phyloP scores from a whole-genome alignment of 2,113 vertebrate species.

The Rhodinocichla rosea region DNA sequence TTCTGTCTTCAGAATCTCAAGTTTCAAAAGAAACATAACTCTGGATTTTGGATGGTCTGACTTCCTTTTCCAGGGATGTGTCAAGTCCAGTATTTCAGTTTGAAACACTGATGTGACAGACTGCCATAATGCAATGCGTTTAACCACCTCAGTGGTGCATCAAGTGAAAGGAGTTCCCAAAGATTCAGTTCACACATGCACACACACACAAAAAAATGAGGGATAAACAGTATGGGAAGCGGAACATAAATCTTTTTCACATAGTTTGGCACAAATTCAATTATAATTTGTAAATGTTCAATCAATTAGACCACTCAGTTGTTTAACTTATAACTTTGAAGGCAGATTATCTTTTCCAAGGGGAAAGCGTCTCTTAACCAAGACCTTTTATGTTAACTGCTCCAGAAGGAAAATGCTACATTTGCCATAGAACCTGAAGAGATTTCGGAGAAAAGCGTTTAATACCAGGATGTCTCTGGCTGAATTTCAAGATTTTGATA shows the following conservation, averaged over 20 bases:
- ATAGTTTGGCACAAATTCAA: slow-evolving; percentile 56
- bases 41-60: neutral
- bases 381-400: neutral
- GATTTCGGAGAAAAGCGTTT: neutral
- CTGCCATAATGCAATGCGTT: slow-evolving; percentile 52
- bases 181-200: slow-evolving; percentile 48
- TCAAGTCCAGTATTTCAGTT: slow-evolving; percentile 45
- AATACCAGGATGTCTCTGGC: neutral
- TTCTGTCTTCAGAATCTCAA: slow-evolving; percentile 3
- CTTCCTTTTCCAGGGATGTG: slow-evolving; percentile 31
- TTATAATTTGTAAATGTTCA: slow-evolving; percentile 66
- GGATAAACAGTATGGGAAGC: slow-evolving; percentile 30
- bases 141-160: slow-evolving; percentile 37
- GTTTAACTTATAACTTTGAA: slow-evolving; percentile 45
- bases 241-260: slow-evolving; percentile 55
- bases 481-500: neutral
- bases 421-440: neutral
- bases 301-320: slow-evolving; percentile 48
- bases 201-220: neutral
- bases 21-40: slow-evolving; percentile 43
- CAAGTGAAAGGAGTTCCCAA: slow-evolving; percentile 52
- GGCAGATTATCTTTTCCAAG: slow-evolving; percentile 37
- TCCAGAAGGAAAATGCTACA: neutral
- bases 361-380: neutral
- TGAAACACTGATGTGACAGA: slow-evolving; percentile 61